These are phyloP conservation scores for Eustalomyia histrio DNA, from an alignment of 2,888 invertebrate genomes.

Conservation along the genomic window DNA sequence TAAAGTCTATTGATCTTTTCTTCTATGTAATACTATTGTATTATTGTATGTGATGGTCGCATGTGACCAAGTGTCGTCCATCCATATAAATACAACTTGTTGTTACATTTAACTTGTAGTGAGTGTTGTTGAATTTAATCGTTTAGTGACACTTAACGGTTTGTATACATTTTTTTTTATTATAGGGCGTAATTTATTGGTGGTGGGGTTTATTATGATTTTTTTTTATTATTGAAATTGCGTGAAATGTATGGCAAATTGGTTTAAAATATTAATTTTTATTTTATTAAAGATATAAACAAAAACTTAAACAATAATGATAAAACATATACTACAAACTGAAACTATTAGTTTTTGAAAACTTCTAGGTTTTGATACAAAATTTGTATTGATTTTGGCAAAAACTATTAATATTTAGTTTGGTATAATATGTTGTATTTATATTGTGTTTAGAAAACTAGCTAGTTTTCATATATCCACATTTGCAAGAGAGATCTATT, in stretches of 20 bases:
- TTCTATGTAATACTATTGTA: neutral
- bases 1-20: constrained; percentile 57
- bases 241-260: constrained; percentile 22
- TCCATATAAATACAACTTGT: neutral
- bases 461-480: too few species aligned
- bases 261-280: neutral
- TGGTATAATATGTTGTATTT: too few species aligned
- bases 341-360: too few species aligned
- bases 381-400: too few species aligned
- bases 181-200: constrained; percentile 51
- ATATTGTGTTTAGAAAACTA: too few species aligned
- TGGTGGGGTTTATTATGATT: constrained; percentile 23
- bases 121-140: constrained; percentile 50
- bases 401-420: too few species aligned
- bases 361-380: too few species aligned
- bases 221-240: constrained; percentile 21
- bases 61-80: constrained; percentile 14
- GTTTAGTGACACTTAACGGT: constrained; percentile 54
- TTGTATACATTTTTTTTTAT: constrained; percentile 35
- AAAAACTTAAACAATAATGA: neutral
- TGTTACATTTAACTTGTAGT: constrained; percentile 20
- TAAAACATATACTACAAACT: too few species aligned
- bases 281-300: neutral
- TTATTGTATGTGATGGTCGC: constrained; percentile 10
- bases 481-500: too few species aligned